These are phyloP conservation scores for Platichthys stellatus DNA, from an alignment of 2,113 vertebrate species.

Conservation along the genomic window DNA sequence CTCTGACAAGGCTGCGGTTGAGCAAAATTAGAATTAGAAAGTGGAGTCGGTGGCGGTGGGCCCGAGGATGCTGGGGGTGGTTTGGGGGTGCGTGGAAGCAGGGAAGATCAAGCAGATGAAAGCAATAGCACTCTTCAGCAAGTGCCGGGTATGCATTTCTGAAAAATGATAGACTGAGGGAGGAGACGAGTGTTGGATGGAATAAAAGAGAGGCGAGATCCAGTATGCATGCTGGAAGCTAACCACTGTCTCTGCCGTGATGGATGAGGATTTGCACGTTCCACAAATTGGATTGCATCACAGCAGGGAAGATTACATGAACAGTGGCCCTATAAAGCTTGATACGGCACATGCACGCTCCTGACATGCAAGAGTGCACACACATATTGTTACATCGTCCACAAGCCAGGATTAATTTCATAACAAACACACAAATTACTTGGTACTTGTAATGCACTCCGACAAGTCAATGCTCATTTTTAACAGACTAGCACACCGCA, in stretches of 20 bases:
- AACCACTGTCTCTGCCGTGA: too few relatives aligned
- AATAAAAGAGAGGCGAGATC: background rate
- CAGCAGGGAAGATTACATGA: constrained; percentile 40
- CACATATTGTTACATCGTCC: background rate
- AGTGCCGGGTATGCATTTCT: background rate
- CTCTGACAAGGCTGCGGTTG: constrained; percentile 16
- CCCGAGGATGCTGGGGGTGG: background rate
- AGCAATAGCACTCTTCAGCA: background rate
- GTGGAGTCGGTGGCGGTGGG: background rate
- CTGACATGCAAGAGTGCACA: background rate
- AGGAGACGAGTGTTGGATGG: too few relatives aligned
- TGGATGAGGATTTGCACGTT: too few relatives aligned
- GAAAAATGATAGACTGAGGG: background rate
- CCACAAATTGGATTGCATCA: constrained; percentile 63
- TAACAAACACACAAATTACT: constrained; percentile 19
- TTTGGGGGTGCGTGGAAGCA: background rate
- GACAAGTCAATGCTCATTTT: constrained; percentile 11
- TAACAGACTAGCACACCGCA: constrained; percentile 9
- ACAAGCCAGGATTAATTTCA: constrained; percentile 19
- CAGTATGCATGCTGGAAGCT: background rate
- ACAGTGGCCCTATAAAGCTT: background rate
- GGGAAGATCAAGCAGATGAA: background rate
- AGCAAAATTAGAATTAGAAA: constrained; percentile 1
- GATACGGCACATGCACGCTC: background rate
- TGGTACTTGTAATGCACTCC: constrained; percentile 17